Base-by-base conservation (phyloP, 2,888 invertebrate genomes). In the Actias luna region DNA sequence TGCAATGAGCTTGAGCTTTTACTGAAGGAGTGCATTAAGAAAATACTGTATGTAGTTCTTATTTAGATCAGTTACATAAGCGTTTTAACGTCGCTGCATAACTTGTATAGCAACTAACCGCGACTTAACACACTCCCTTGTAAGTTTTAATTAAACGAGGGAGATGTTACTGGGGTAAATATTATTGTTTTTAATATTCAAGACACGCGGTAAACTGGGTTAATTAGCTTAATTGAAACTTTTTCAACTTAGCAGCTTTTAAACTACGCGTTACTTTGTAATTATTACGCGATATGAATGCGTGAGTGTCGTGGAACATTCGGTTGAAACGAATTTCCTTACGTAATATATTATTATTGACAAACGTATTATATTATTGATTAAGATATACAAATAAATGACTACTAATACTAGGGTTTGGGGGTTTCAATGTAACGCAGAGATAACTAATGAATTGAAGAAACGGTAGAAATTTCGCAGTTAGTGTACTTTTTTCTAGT, bases 131-230 rank as follows among this genome's bases (percentile, higher is more conserved):
- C 12, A 25, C 25, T 16, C 5, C 18, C 18, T 50, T 50, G 46
- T 50, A 50, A 50, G 25, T 50, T 50, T 50, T 50, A 50, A 50
- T 50, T 50, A 50, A 50, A 50, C 22, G 14, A 50, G 1, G 3
- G 25, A 50, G 12, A 12, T 22, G 46, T 50, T 25, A 12, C 46
- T 25, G 46, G 46, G n/a, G n/a, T n/a, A n/a, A 25, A 25, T 50
- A 39, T 16, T 16, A 8, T 39, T 39, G 2, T 50, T 50, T 50
- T 10, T 50, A 59, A 36, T 59, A 22, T 59, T 50, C 50, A 33
- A 27, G 58, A 31, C 16, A 25, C 14, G 25, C 66, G 64, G 65
- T 71, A 77, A 79, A 77, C 25, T 12, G 10, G 0, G 10, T 4
- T 22, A 18, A 18, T 18, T 4, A 18, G n/a, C n/a, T n/a, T 12